phyloP scores from a whole-genome alignment of 2,888 invertebrate species.

The Heteromyza rotundicornis region DNA sequence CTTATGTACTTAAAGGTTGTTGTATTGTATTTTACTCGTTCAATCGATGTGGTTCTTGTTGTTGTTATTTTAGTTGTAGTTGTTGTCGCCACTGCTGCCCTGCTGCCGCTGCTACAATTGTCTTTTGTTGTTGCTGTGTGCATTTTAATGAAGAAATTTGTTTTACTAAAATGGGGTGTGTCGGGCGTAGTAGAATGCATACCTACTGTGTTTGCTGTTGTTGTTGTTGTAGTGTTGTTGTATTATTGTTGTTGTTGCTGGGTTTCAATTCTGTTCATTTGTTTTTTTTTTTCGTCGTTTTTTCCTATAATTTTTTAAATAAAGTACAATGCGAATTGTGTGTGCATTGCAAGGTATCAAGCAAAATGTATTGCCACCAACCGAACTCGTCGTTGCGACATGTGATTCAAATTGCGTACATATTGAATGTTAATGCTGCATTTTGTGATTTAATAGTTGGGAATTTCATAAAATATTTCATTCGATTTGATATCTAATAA shows the following conservation, averaged over 20 bases:
- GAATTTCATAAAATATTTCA: constrained; percentile 16
- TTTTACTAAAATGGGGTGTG: constrained; percentile 13
- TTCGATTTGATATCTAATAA: constrained; percentile 7
- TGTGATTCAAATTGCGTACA: not conserved
- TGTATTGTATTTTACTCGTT: not conserved
- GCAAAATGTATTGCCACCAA: not conserved
- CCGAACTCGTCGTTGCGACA: not conserved
- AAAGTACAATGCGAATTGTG: constrained; percentile 1
- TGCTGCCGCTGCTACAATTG: not conserved
- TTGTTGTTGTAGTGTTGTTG: no score
- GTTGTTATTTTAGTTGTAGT: constrained; percentile 6
- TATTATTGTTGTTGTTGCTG: no score
- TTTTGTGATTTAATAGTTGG: constrained; percentile 21
- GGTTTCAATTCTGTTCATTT: not conserved
- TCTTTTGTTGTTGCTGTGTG: constrained; percentile 1
- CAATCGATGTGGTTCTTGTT: not conserved
- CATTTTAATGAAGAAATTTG: constrained; percentile 14
- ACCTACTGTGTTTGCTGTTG: no score
- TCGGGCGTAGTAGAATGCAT: not conserved
- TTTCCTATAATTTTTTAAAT: constrained; percentile 5
- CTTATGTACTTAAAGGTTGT: constrained; percentile 1
- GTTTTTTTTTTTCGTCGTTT: no score
- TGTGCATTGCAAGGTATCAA: no score
- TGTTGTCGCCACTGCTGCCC: not conserved
- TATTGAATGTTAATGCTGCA: not conserved